Evolutionary conservation across 2,797 vertebrate genomes (phyloP).

Genomic region (Malacoraja senta): DNA sequence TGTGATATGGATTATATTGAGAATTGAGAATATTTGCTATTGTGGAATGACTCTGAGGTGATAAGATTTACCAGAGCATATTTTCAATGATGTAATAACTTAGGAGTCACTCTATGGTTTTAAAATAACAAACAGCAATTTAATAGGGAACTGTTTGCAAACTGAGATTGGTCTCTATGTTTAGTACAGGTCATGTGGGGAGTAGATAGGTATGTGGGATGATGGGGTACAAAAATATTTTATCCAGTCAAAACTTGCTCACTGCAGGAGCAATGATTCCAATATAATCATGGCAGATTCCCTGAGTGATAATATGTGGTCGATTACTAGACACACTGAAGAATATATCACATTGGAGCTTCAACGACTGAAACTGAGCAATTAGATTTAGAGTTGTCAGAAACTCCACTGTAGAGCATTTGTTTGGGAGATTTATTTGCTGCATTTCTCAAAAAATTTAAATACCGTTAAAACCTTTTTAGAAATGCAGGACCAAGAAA

Average conservation of each 20-base stretch:
- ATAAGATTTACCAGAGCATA: not conserved
- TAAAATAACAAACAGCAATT: not conserved
- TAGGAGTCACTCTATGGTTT: not conserved
- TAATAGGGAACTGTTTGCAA: not conserved
- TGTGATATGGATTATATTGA: not conserved
- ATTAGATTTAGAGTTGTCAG: not conserved
- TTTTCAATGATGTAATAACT: not conserved
- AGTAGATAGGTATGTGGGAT: not conserved
- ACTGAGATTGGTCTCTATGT: not conserved
- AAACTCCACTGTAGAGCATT: not conserved
- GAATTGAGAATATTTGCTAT: not conserved
- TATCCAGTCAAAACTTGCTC: not conserved
- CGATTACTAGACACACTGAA: not conserved
- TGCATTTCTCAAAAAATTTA: conserved; percentile 20
- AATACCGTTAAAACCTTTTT: conserved; percentile 12
- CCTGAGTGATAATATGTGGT: not conserved
- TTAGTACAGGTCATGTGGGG: not conserved
- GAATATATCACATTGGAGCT: not conserved
- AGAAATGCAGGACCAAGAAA: not conserved
- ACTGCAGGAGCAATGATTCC: not conserved
- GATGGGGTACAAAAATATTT: not conserved
- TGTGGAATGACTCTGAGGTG: not conserved
- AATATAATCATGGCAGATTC: not conserved
- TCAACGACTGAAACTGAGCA: not conserved
- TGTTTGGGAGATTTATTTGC: not conserved